These are phyloP conservation scores for Agapornis roseicollis DNA, from an alignment of 2,113 vertebrate species.

Conservation along the genomic window DNA sequence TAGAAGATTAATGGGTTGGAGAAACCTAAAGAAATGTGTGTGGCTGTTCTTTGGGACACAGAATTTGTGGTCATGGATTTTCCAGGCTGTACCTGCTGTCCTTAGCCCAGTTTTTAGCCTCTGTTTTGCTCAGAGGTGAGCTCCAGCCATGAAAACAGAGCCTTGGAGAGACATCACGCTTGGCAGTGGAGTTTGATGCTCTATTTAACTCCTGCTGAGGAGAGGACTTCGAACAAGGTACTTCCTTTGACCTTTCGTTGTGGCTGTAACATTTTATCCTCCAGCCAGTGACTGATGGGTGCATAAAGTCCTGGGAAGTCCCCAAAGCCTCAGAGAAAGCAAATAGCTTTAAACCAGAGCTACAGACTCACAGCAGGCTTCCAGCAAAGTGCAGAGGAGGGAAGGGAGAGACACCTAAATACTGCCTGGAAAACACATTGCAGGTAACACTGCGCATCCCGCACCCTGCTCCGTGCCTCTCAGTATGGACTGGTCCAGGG, in stretches of 20 bases:
- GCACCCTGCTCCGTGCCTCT: neutral
- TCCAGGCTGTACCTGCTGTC: neutral
- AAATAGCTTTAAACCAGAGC: neutral
- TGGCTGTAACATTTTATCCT: neutral
- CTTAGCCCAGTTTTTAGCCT: neutral
- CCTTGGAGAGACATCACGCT: neutral
- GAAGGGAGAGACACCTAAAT: neutral
- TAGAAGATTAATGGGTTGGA: neutral
- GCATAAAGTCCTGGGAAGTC: neutral
- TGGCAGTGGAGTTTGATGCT: neutral
- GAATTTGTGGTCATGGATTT: neutral
- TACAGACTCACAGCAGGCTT: accelerated
- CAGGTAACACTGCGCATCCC: accelerated
- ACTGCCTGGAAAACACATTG: neutral
- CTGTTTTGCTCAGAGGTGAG: neutral
- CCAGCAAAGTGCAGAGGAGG: neutral
- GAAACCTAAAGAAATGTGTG: neutral
- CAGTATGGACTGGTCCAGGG: neutral
- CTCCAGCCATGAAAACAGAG: neutral
- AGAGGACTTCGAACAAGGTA: neutral
- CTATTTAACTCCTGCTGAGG: neutral
- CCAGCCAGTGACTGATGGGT: neutral
- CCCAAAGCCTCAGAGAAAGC: neutral
- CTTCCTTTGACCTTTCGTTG: neutral
- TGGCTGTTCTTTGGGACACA: neutral